A percentile compares a stretch with the other conserved stretches of the same genome.
These are phyloP conservation scores for Ypsolopha sequella DNA, from an alignment of 2,888 invertebrate genomes.

Conservation along the genomic window DNA sequence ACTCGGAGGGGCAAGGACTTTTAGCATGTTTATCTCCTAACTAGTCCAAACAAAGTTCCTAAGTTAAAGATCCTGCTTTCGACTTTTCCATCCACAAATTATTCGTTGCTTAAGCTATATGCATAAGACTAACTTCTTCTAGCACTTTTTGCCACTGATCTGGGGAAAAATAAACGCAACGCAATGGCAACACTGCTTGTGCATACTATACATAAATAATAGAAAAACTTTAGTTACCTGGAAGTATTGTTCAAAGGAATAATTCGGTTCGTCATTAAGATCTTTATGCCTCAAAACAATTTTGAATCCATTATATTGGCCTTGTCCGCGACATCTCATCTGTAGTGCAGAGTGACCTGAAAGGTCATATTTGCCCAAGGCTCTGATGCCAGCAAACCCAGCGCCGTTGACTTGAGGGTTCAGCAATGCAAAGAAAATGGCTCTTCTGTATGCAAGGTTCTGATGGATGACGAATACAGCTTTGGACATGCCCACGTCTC, in stretches of 20 bases:
- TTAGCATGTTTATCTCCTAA: no score
- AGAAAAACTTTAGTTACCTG: conserved; percentile 41
- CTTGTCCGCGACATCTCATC: conserved; percentile 71
- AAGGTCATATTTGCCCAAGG: conserved; percentile 59
- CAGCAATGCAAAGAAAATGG: conserved; percentile 73
- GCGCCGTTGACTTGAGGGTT: conserved; percentile 78
- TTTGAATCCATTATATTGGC: conserved; percentile 71
- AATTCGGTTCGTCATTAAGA: conserved; percentile 66
- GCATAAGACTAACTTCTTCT: no score
- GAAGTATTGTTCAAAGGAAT: conserved; percentile 72
- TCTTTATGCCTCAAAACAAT: conserved; percentile 71
- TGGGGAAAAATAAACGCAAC: no score
- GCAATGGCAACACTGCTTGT: no score
- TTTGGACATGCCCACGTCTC: conserved; percentile 76
- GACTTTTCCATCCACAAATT: no score
- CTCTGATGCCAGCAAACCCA: conserved; percentile 74
- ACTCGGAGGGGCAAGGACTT: no score
- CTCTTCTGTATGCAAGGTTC: conserved; percentile 71
- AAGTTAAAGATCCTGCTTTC: no score
- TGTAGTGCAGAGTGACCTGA: conserved; percentile 56
- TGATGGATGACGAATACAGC: conserved; percentile 71
- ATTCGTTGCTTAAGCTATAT: no score
- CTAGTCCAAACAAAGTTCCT: no score
- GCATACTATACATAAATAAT: no score
- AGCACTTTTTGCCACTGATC: no score